phyloP scores from a whole-genome alignment of 1,140 invertebrate genomes.

The Protaetia brevitarsis region DNA sequence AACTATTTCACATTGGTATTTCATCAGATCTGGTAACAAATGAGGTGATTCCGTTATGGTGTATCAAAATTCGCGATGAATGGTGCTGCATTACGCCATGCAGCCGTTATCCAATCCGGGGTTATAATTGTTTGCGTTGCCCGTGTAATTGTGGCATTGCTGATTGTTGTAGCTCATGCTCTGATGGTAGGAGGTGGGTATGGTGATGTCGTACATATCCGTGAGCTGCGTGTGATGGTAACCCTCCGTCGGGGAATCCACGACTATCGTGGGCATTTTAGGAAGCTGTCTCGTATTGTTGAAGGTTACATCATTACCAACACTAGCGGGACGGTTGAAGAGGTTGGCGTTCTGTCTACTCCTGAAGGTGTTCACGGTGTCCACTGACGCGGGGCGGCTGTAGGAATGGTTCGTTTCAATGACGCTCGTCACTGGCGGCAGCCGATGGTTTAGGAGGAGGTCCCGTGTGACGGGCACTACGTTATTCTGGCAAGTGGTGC shows the following conservation, averaged over 20 bases:
- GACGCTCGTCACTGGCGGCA: slow-evolving; percentile 42
- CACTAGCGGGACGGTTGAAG: slow-evolving; percentile 33
- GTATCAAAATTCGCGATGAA: background rate
- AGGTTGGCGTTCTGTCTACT: slow-evolving; percentile 29
- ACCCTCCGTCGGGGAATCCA: slow-evolving; percentile 42
- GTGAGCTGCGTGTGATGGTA: slow-evolving; percentile 39
- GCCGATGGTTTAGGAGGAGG: slow-evolving; percentile 32
- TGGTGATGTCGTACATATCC: slow-evolving; percentile 39
- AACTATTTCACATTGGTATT: slow-evolving; percentile 30
- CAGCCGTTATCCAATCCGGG: slow-evolving; percentile 45
- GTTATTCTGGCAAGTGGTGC: slow-evolving; percentile 66
- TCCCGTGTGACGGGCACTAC: slow-evolving; percentile 44
- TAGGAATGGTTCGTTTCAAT: slow-evolving; percentile 45
- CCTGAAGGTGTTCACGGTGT: slow-evolving; percentile 29
- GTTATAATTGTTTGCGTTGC: slow-evolving; percentile 38
- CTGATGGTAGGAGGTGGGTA: slow-evolving; percentile 30
- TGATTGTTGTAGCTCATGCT: slow-evolving; percentile 30
- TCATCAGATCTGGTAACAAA: slow-evolving; percentile 45
- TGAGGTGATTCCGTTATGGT: slow-evolving; percentile 30
- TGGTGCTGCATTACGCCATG: slow-evolving; percentile 46
- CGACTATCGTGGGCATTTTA: slow-evolving; percentile 42
- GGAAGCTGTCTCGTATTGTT: background rate
- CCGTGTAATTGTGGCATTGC: slow-evolving; percentile 43
- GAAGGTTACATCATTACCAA: slow-evolving; percentile 27
- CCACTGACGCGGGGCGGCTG: slow-evolving; percentile 35